Percentiles rank a stretch among this genome's conserved stretches.
phyloP scores from a whole-genome alignment of 2,797 vertebrate genomes.

The Hapalemur alaotrensis region DNA sequence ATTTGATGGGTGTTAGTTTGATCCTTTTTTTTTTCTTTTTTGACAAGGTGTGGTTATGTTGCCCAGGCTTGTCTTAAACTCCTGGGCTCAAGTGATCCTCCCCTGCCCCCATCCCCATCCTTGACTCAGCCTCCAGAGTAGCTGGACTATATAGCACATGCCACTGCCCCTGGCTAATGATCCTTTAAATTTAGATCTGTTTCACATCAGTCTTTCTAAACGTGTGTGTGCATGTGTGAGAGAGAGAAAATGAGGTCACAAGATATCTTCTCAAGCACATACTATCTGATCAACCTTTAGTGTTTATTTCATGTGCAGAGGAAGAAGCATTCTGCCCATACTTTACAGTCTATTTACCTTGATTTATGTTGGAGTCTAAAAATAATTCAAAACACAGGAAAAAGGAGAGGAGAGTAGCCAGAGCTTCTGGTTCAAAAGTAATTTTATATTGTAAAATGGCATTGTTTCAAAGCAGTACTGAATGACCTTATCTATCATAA shows the following conservation, averaged over 20 bases:
- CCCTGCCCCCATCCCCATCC: background rate
- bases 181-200: background rate
- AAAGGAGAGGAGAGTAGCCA: background rate
- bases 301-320: background rate
- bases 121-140: background rate
- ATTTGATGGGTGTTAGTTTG: background rate
- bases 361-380: background rate
- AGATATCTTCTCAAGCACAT: background rate
- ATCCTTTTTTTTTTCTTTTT: background rate
- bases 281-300: background rate
- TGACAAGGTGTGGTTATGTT: background rate
- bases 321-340: background rate
- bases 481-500: background rate
- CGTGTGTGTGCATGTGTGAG: background rate
- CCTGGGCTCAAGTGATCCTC: background rate
- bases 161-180: background rate
- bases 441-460: conserved; percentile 24
- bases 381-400: background rate
- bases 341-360: background rate
- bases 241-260: background rate
- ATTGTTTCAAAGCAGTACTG: background rate
- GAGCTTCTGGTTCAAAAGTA: background rate
- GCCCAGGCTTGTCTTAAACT: background rate
- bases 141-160: background rate
- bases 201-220: background rate